Evolutionary conservation across 1,140 invertebrate species (phyloP), one percentile per base, ranked within the genome.

Genomic region (Eupristina koningsbergeri): DNA sequence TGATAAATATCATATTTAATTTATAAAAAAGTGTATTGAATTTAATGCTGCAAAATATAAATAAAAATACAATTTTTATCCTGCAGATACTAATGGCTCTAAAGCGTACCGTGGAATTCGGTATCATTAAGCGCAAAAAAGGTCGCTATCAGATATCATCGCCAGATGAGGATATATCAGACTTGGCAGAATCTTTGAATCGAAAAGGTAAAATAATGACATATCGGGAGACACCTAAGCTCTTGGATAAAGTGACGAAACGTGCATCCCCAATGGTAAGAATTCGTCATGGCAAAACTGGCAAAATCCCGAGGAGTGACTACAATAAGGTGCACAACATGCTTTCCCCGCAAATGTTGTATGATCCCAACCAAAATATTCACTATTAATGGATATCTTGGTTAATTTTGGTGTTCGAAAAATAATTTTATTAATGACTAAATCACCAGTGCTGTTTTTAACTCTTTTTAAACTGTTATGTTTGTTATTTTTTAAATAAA

Each of bases 91-190:
- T 86, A 0, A 81, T 84, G 19, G 87, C 87, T 0, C 34, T 89
- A 31, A 88, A 85, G 71, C 85, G 86, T 15, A 81, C 85, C 0
- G 81, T 89, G 0, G 86, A 89, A 71, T 89, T 87, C 79, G 87
- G 87, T 9, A 82, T 88, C 29, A 73, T 89, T 71, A 87, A 87
- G 36, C 67, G 81, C 15, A 80, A 81, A 8, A 74, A 81, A 11
- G 88, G 87, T 17, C 86, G 85, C 47, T 89, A 88, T 69, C 80
- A 85, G n/a, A 53, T 84, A 8, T 50, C 77, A 0, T 29, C 53
- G 31, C n/a, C 41, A 41, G 69, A 80, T 0, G 82, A 83, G 31
- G 17, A 67, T 26, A 26, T 58, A 26, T 5, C 22, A 22, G 19
- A 67, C 0, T n/a, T 67, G 19, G 1, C 13, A 0, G 13, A 34